phyloP scores from a whole-genome alignment of 2,797 vertebrate genomes.

The Chelidonichthys spinosus region DNA sequence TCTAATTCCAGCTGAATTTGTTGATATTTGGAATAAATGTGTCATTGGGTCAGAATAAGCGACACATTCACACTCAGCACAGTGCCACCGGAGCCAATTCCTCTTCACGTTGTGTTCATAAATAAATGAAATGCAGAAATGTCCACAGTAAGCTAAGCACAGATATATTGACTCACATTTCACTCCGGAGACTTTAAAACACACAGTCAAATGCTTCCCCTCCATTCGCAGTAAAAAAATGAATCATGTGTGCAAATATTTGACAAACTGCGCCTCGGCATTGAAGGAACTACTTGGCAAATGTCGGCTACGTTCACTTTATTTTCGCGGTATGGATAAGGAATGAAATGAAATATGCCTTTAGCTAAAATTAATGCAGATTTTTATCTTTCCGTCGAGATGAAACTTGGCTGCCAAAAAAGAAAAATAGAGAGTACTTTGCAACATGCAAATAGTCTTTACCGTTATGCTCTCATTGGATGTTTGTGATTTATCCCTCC shows the following conservation, averaged over 20 bases:
- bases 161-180: neutral
- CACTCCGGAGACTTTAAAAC: constrained; percentile 23
- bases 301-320: neutral
- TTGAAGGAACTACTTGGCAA: neutral
- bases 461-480: neutral
- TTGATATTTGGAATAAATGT: constrained; percentile 48
- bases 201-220: neutral
- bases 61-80: constrained; percentile 17
- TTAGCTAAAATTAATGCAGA: neutral
- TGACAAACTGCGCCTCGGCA: neutral
- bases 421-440: neutral
- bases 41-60: constrained; percentile 23
- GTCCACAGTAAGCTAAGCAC: neutral
- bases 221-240: constrained; percentile 7
- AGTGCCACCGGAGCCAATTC: neutral
- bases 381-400: neutral
- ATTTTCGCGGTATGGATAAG: neutral
- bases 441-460: neutral
- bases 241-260: constrained; percentile 16
- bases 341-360: neutral
- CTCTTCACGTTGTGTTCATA: constrained; percentile 10
- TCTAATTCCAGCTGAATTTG: constrained; percentile 26
- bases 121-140: neutral
- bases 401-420: neutral
- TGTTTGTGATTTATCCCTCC: neutral